Evolutionary conservation across 2,113 vertebrate genomes (phyloP), one percentile per base, ranked within the genome.

Genomic region (Cheirogaleus medius): DNA sequence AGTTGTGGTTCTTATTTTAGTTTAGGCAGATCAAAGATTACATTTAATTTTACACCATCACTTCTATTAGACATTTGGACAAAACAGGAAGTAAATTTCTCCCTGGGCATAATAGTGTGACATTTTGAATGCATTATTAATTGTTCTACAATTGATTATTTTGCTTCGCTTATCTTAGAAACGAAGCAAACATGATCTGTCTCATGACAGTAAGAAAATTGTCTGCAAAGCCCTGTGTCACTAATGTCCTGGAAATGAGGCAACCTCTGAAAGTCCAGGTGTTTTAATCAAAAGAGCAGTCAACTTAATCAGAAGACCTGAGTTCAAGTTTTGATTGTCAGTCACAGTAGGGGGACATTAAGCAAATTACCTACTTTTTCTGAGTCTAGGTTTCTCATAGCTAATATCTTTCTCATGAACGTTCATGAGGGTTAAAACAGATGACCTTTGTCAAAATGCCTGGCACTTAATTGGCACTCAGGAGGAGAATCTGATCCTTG

Each of bases 1-100:
- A 49, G 63, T 39, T 96, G 52, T 77, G 49, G 21, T 25, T 97
- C 96, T 94, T 95, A 44, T 73, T 91, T 87, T 85, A 69, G 76
- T 54, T 86, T 32, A 92, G 49, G 49, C 39, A 92, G 83, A 49
- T 77, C 25, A 73, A 94, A 88, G 34, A 83, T 34, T 27, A 29
- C 32, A 91, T 97, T 92, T 76, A 89, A 47, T 3, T 63, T 71
- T 9, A 39, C 29, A 58, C 25, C 78, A 80, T 27, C 49, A 54
- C 96, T 98, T 94, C 84, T 77, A 18, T 27, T 71, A 10, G 69
- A 78, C 12, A 47, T 74, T 90, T 90, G 68, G 73, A 37, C 9
- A 69, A 93, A 95, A 69, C 5, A 44, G 39, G n/a, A 64, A 71
- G 82, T 29, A 20, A 11, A 47, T 29, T 74, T 77, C 12, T 84